Evolutionary conservation across 2,797 vertebrate species (phyloP).

Genomic region (Rhinoraja longicauda): DNA sequence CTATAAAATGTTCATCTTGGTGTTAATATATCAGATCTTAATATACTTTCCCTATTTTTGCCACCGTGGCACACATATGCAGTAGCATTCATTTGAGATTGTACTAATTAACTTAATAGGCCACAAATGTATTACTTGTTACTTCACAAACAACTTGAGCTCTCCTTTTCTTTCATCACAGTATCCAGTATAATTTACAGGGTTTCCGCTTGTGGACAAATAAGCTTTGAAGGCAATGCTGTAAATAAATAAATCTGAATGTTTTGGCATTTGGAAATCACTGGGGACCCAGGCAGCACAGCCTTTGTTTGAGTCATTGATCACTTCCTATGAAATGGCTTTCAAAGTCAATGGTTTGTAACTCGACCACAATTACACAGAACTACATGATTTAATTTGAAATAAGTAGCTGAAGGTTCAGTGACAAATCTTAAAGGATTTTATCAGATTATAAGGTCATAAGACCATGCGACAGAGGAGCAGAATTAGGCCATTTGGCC

Average conservation of each 20-base stretch:
- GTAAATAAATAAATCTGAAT: neutral
- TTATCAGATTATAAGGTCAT: too few species aligned
- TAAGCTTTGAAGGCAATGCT: neutral
- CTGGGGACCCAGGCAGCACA: neutral
- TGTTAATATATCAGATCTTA: neutral
- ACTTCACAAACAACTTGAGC: neutral
- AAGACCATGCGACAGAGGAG: too few species aligned
- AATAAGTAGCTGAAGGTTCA: neutral
- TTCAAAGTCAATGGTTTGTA: neutral
- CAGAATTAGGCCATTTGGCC: too few species aligned
- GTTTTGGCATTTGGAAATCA: neutral
- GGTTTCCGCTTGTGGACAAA: neutral
- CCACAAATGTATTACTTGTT: neutral
- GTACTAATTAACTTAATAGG: constrained; percentile 28
- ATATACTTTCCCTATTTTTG: neutral
- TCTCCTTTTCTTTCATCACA: neutral
- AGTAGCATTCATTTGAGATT: neutral
- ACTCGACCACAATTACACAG: neutral
- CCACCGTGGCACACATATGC: neutral
- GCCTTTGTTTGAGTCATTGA: neutral
- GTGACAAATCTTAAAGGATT: neutral
- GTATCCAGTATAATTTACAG: neutral
- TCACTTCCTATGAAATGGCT: neutral
- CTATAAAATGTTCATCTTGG: neutral
- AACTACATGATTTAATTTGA: neutral